phyloP scores from a whole-genome alignment of 2,888 invertebrate genomes.

The Tillus elongatus region DNA sequence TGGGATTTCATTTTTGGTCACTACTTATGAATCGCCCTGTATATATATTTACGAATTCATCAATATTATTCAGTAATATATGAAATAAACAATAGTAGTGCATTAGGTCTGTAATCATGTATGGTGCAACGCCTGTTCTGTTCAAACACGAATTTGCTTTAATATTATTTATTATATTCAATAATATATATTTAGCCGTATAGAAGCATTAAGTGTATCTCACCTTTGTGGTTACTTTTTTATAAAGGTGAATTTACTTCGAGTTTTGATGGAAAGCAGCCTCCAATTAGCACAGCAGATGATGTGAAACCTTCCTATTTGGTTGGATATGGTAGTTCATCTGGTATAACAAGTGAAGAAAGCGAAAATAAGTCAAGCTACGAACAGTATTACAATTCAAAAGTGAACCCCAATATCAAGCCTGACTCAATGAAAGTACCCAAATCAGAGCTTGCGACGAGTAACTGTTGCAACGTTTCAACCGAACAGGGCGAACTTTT shows the following conservation, averaged over 20 bases:
- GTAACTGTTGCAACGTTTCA: slow-evolving; percentile 41
- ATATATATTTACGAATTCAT: too few relatives aligned
- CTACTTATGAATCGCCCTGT: too few relatives aligned
- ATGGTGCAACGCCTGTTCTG: too few relatives aligned
- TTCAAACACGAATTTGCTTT: too few relatives aligned
- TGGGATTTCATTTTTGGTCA: too few relatives aligned
- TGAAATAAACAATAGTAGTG: too few relatives aligned
- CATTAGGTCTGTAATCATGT: too few relatives aligned
- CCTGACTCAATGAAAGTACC: slow-evolving; percentile 45
- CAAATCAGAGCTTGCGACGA: slow-evolving; percentile 42
- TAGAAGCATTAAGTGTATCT: too few relatives aligned
- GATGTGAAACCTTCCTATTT: slow-evolving; percentile 44
- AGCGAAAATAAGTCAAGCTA: slow-evolving; percentile 28
- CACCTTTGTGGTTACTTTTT: too few relatives aligned
- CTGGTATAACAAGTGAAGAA: slow-evolving; percentile 10
- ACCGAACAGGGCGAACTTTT: slow-evolving; percentile 46
- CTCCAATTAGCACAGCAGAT: slow-evolving; percentile 29
- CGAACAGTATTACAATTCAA: slow-evolving; percentile 34
- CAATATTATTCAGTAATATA: too few relatives aligned
- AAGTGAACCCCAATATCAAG: slow-evolving; percentile 29
- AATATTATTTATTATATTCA: too few relatives aligned
- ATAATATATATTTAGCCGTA: too few relatives aligned
- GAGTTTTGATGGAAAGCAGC: slow-evolving; percentile 34
- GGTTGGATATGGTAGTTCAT: slow-evolving; percentile 29
- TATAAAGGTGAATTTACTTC: slow-evolving; percentile 39